A percentile compares a stretch with the other conserved stretches of the same genome.
phyloP scores from a whole-genome alignment of 2,113 vertebrate species.

The Lophochroa leadbeateri region DNA sequence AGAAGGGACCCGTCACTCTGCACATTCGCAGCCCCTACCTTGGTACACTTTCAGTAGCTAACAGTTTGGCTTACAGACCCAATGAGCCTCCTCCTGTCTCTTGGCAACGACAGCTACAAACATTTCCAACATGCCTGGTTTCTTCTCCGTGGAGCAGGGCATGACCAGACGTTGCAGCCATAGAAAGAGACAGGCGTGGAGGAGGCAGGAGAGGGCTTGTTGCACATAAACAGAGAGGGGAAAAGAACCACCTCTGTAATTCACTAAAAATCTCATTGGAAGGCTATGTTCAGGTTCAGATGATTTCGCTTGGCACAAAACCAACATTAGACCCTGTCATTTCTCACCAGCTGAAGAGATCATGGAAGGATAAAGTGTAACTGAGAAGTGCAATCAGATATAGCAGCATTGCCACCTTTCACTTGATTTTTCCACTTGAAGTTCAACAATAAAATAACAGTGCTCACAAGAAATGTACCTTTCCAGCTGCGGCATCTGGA shows the following conservation, averaged over 20 bases:
- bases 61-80: not conserved
- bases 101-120: not conserved
- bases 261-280: not conserved
- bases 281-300: not conserved
- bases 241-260: not conserved
- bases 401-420: not conserved
- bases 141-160: not conserved
- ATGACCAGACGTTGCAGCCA: not conserved
- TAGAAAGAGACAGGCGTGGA: not conserved
- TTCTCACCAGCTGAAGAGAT: not conserved
- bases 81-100: not conserved
- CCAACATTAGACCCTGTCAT: not conserved
- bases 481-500: not conserved
- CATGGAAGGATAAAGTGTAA: not conserved
- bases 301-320: not conserved
- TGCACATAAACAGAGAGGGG: not conserved
- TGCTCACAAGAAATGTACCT: not conserved
- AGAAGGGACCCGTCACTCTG: not conserved
- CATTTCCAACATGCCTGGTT: slow-evolving; percentile 5
- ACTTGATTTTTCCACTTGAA: not conserved
- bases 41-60: not conserved
- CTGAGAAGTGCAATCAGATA: not conserved
- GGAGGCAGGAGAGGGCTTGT: slow-evolving; percentile 24
- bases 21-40: not conserved
- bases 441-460: not conserved